A percentile compares a stretch with the other conserved stretches of the same genome.
Conservation (phyloP, 2,113 vertebrate genomes). For the Hipposideros armiger region DNA sequence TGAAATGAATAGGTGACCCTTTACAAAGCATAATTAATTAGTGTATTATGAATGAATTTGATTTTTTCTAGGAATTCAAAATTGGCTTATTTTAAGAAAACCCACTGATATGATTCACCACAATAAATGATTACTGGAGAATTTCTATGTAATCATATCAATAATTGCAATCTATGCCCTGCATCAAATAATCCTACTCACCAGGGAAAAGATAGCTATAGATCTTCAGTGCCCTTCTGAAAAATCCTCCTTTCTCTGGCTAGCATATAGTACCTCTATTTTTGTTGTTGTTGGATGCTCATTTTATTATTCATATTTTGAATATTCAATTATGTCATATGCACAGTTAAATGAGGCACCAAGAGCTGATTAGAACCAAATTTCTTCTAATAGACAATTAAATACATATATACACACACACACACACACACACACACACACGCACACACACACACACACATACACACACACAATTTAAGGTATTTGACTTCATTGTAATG, state of each 20-base stretch:
- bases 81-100: neutral
- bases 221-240: neutral
- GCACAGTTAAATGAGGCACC: neutral
- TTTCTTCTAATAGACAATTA: neutral
- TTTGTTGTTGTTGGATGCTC: neutral
- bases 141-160: neutral
- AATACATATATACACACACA: too few species aligned
- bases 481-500: neutral
- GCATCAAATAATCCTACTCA: neutral
- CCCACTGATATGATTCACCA: neutral
- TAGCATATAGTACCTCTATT: neutral
- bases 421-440: too few species aligned
- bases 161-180: neutral
- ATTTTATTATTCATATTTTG: neutral
- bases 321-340: neutral
- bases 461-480: neutral
- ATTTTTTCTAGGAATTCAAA: neutral
- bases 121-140: neutral
- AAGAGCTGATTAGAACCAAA: neutral
- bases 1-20: neutral
- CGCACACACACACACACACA: too few species aligned
- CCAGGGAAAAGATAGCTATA: neutral
- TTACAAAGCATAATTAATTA: neutral
- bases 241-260: neutral
- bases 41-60: neutral